phyloP scores from a whole-genome alignment of 2,888 invertebrate species.

The Cremastobaeus sp. region DNA sequence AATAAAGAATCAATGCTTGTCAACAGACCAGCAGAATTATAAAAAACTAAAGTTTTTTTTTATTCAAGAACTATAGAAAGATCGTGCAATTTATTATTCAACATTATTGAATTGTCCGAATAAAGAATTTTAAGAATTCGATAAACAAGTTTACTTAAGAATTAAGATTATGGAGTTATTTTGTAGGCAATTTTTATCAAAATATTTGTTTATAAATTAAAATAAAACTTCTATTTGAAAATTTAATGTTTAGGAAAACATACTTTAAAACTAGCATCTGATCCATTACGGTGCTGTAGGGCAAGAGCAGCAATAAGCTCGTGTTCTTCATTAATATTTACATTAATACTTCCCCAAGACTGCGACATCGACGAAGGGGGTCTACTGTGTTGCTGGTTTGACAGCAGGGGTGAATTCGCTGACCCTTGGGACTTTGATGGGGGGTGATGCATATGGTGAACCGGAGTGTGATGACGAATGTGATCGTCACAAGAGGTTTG shows the following conservation, averaged over 20 bases:
- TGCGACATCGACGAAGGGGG: constrained; percentile 80
- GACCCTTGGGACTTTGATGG: constrained; percentile 73
- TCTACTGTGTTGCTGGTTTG: constrained; percentile 81
- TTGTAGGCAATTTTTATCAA: too few species aligned
- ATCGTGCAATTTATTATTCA: too few species aligned
- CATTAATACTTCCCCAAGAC: constrained; percentile 80
- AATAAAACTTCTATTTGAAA: too few species aligned
- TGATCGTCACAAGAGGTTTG: constrained; percentile 78
- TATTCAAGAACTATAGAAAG: too few species aligned
- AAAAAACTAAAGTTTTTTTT: too few species aligned
- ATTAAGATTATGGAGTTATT: too few species aligned
- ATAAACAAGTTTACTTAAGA: too few species aligned
- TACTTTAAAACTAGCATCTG: constrained; percentile 91
- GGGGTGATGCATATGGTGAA: constrained; percentile 65
- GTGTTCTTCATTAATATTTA: constrained; percentile 77
- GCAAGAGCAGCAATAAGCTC: constrained; percentile 78
- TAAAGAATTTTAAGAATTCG: too few species aligned
- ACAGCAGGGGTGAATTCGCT: constrained; percentile 83
- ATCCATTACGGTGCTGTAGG: constrained; percentile 84
- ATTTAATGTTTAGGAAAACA: neutral
- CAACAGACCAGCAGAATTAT: too few species aligned
- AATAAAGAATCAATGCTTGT: too few species aligned
- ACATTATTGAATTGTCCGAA: too few species aligned
- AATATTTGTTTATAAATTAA: too few species aligned
- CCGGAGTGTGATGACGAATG: constrained; percentile 71